Evolutionary conservation across 2,797 vertebrate species (phyloP).

Genomic region (Notolabrus celidotus): DNA sequence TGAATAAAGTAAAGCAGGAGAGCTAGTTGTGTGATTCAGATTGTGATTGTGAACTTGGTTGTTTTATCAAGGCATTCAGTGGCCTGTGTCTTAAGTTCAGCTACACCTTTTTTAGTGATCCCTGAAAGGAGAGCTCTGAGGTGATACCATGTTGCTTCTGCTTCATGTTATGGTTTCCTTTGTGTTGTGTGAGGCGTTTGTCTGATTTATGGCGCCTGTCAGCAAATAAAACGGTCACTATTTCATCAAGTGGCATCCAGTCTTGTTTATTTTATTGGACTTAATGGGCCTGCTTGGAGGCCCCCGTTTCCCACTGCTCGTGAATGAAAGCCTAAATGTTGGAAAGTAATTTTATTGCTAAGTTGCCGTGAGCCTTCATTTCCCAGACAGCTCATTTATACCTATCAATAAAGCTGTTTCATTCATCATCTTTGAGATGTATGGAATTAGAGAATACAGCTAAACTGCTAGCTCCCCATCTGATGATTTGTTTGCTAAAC

Average conservation of each 20-base stretch:
- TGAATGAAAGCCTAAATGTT: constrained; percentile 41
- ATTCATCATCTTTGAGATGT: constrained; percentile 49
- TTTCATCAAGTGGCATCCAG: constrained; percentile 49
- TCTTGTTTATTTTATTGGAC: constrained; percentile 65
- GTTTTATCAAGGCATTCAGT: constrained; percentile 1
- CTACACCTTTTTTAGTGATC: not conserved
- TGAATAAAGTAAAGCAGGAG: constrained; percentile 3
- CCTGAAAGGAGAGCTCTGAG: not conserved
- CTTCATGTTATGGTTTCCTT: not conserved
- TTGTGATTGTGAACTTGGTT: constrained; percentile 24
- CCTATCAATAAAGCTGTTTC: constrained; percentile 39
- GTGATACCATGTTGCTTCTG: constrained; percentile 11
- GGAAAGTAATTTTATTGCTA: constrained; percentile 54
- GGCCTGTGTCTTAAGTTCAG: not conserved
- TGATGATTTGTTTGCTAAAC: constrained; percentile 7
- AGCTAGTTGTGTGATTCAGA: constrained; percentile 9
- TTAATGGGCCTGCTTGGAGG: constrained; percentile 52
- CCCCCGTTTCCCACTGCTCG: constrained; percentile 28
- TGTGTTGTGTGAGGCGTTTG: constrained; percentile 16
- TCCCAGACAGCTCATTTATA: constrained; percentile 57
- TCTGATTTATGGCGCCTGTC: constrained; percentile 49
- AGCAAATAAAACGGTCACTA: constrained; percentile 57
- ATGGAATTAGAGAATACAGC: constrained; percentile 22
- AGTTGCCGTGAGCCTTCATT: constrained; percentile 54
- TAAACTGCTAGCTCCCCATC: constrained; percentile 4